Conservation (phyloP, 2,113 vertebrate species). For the Accipiter virgatus region DNA sequence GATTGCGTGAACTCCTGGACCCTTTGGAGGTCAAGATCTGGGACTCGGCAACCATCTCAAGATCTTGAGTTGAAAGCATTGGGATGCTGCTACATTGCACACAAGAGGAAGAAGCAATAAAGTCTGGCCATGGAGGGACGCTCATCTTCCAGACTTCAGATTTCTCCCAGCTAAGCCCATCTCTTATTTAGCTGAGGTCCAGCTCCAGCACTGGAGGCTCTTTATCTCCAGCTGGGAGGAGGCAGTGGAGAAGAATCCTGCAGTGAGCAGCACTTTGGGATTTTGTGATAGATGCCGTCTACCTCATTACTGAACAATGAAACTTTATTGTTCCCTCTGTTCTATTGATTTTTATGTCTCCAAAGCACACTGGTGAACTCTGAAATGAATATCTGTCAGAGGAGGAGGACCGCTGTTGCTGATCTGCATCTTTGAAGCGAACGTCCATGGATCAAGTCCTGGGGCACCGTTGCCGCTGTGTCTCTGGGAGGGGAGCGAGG, state of each 20-base stretch:
- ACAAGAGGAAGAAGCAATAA: neutral
- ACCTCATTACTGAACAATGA: constrained; percentile 62
- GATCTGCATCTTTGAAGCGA: constrained; percentile 16
- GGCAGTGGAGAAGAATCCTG: constrained; percentile 18
- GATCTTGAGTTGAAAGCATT: neutral
- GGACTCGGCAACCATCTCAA: neutral
- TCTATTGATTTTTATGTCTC: constrained; percentile 70
- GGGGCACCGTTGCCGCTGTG: rapidly evolving
- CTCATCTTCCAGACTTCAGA: neutral
- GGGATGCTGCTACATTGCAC: neutral
- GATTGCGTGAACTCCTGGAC: neutral
- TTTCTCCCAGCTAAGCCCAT: neutral
- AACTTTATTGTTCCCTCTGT: constrained; percentile 65
- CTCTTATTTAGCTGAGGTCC: neutral
- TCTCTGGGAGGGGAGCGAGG: neutral
- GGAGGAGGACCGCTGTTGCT: neutral
- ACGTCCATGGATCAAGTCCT: neutral
- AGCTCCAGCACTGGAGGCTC: neutral
- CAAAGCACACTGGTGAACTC: constrained; percentile 24
- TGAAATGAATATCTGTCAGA: constrained; percentile 64
- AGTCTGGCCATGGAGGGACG: neutral
- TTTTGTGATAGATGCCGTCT: constrained; percentile 49
- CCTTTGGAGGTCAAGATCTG: neutral
- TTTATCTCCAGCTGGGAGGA: neutral
- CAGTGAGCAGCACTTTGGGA: constrained; percentile 53